Conservation (phyloP, 2,888 invertebrate genomes). For the Bombylius discolor region DNA sequence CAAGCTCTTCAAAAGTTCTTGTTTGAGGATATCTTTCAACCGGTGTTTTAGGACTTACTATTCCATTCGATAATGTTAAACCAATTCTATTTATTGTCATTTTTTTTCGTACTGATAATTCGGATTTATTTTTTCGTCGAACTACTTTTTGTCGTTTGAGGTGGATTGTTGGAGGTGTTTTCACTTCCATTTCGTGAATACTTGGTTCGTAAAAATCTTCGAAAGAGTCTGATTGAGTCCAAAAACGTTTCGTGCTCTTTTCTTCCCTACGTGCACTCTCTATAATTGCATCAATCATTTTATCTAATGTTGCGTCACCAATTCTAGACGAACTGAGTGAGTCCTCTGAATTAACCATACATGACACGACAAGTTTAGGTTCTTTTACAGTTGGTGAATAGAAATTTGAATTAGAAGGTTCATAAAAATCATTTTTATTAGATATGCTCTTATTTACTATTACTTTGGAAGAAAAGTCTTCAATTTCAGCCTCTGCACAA, state of each 20-base stretch:
- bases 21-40: conserved; percentile 4
- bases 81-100: conserved; percentile 15
- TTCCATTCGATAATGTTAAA: conserved; percentile 29
- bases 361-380: too few species aligned
- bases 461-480: too few species aligned
- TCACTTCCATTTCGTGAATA: conserved; percentile 35
- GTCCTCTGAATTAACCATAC: conserved; percentile 8
- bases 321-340: conserved; percentile 31
- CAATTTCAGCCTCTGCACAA: too few species aligned
- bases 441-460: too few species aligned
- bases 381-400: too few species aligned
- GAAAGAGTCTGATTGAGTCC: not conserved
- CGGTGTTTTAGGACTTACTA: conserved; percentile 30
- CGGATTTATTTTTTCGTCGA: conserved; percentile 19
- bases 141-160: conserved; percentile 32
- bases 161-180: conserved; percentile 29
- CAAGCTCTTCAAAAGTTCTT: conserved; percentile 12
- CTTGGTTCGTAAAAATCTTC: conserved; percentile 15
- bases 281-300: conserved; percentile 35
- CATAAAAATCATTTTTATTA: too few species aligned
- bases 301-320: conserved; percentile 33
- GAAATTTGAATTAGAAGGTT: too few species aligned
- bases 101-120: not conserved
- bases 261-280: conserved; percentile 23
- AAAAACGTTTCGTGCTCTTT: not conserved